phyloP scores from a whole-genome alignment of 2,797 vertebrate genomes.

The Semaprochilodus insignis region DNA sequence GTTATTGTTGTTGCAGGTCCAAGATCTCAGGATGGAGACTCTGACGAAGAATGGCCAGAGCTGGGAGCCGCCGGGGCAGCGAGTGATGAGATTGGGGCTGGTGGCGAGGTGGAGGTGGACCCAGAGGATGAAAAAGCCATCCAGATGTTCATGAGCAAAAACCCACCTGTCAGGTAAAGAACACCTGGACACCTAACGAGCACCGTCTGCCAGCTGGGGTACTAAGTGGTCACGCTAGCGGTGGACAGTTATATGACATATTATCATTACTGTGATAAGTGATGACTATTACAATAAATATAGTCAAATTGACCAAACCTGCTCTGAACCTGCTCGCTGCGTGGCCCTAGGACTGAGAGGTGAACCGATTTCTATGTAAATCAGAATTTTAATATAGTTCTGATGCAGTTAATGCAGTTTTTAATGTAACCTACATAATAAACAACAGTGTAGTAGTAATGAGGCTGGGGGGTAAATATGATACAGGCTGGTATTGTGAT shows the following conservation, averaged over 20 bases:
- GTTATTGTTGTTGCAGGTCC: conserved; percentile 65
- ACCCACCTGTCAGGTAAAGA: conserved; percentile 88
- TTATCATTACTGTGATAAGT: too few species aligned
- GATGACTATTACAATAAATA: too few species aligned
- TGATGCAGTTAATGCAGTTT: too few species aligned
- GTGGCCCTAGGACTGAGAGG: too few species aligned
- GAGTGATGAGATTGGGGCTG: conserved; percentile 61
- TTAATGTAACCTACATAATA: too few species aligned
- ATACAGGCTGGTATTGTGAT: too few species aligned
- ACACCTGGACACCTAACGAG: background rate
- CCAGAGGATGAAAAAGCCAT: conserved; percentile 92
- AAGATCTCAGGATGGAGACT: conserved; percentile 78
- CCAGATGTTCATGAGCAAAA: conserved; percentile 96
- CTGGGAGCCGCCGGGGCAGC: conserved; percentile 78
- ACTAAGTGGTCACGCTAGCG: background rate
- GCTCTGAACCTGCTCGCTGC: too few species aligned
- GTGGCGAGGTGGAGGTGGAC: conserved; percentile 81
- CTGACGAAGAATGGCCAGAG: conserved; percentile 92
- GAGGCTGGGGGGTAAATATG: too few species aligned
- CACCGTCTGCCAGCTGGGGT: background rate
- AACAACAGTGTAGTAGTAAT: too few species aligned
- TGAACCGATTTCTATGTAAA: too few species aligned
- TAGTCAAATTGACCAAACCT: too few species aligned
- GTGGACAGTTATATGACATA: background rate
- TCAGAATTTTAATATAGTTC: too few species aligned